Evolutionary conservation across 2,113 vertebrate genomes (phyloP).

Genomic region (Coregonus clupeaformis): DNA sequence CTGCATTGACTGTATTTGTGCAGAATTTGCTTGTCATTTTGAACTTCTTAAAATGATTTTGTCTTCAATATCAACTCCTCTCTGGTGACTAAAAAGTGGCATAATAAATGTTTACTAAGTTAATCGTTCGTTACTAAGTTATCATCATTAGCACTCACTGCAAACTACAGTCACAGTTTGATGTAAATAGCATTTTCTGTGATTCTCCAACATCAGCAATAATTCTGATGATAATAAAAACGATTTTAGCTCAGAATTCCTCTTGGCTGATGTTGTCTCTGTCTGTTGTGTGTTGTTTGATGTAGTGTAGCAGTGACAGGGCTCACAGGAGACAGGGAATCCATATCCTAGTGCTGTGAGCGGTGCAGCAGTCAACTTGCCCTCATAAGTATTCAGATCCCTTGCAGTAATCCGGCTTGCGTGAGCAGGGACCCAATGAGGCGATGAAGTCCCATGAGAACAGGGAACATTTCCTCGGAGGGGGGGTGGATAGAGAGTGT

Average conservation of each 20-base stretch:
- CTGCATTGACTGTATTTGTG: too few relatives aligned
- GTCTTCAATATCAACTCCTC: conserved; percentile 28
- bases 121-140: too few relatives aligned
- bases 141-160: conserved; percentile 45
- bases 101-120: conserved; percentile 36
- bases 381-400: conserved; percentile 59
- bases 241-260: not conserved
- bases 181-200: not conserved
- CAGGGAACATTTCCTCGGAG: conserved; percentile 43
- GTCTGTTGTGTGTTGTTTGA: conserved; percentile 29
- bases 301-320: not conserved
- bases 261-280: too few relatives aligned
- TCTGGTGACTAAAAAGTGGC: not conserved
- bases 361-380: conserved; percentile 40
- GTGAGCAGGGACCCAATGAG: conserved; percentile 58
- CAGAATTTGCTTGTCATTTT: conserved; percentile 26
- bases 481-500: conserved; percentile 10
- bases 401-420: conserved; percentile 52
- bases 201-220: conserved; percentile 24
- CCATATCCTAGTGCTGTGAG: conserved; percentile 9
- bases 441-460: conserved; percentile 55
- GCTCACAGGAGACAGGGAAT: conserved; percentile 19
- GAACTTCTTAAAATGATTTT: conserved; percentile 40
- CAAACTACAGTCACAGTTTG: not conserved
- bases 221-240: conserved; percentile 34